Evolutionary conservation across 1,140 invertebrate species (phyloP), one percentile per base, ranked within the genome.

Genomic region (Brachionus manjavacas): DNA sequence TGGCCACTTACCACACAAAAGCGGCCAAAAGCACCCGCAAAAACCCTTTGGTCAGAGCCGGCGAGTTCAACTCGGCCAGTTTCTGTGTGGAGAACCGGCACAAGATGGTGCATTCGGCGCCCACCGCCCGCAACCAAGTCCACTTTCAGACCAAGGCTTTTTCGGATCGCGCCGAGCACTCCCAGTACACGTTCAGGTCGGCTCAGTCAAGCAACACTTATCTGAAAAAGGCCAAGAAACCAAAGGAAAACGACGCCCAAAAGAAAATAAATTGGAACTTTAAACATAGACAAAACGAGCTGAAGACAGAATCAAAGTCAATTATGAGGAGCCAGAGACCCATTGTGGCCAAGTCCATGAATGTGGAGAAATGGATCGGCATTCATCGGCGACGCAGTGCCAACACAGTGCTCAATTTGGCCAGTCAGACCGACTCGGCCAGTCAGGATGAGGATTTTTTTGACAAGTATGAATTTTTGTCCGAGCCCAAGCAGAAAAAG

Each of bases 321-420:
- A 76, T 76, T 3, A 23, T 49, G 23, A 76, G 72, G 41, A 28
- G 16, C 11, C 72, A 76, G 46, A 76, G 49, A 23, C 72, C n/a
- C 4, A 76, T 76, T 14, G 23, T 46, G 11, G 41, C 72, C 16
- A 76, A 76, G 41, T 49, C 72, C 12, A 25, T 76, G 72, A 25
- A 76, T 76, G 72, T 76, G 8, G 72, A 76, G 14, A 76, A 76
- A 25, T 76, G 72, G 72, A 49, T 76, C 31, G 20, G 25, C 2
- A 35, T 76, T 46, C 41, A 49, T 4, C 46, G 46, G 25, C 39
- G 72, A 0, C 25, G 41, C 12, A 76, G 25, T 76, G 16, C 43
- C 8, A 49, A 28, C 31, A n/a, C 25, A 25, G 9, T 6, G 12
- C 9, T 28, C 7, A 31, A 31, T 31, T 28, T 39, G 39, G 9